Percentiles rank a stretch among this genome's conserved stretches.
These are phyloP conservation scores for Hybos culiciformis DNA, from an alignment of 2,888 invertebrate genomes.

Conservation along the genomic window DNA sequence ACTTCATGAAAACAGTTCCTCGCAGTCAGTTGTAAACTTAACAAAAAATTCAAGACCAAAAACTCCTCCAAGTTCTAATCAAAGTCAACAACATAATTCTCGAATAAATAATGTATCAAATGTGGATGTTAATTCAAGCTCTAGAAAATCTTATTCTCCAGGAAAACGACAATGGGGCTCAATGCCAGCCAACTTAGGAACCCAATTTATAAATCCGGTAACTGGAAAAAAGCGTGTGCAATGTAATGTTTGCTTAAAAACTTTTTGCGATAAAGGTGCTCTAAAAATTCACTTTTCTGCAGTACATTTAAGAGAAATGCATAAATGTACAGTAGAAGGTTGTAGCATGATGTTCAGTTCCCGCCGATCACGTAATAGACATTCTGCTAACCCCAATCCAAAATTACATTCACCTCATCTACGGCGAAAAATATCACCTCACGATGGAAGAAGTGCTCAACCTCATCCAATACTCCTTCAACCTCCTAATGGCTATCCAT, in stretches of 20 bases:
- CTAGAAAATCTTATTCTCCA: conserved; percentile 30
- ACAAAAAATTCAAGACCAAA: conserved; percentile 38
- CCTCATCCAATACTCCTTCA: conserved; percentile 69
- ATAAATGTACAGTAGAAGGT: conserved; percentile 96
- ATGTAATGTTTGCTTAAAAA: conserved; percentile 95
- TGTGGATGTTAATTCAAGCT: conserved; percentile 10
- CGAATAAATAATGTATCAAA: background rate
- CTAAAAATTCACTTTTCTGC: conserved; percentile 98
- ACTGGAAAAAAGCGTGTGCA: conserved; percentile 95
- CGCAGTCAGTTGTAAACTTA: conserved; percentile 48
- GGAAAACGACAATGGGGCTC: conserved; percentile 72
- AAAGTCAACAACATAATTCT: conserved; percentile 18
- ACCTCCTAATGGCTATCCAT: conserved; percentile 47
- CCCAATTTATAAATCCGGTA: conserved; percentile 81
- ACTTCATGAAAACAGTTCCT: conserved; percentile 30
- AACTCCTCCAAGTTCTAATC: conserved; percentile 18
- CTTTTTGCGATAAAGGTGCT: conserved; percentile 99
- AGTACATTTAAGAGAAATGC: conserved; percentile 97
- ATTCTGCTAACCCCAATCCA: conserved; percentile 96
- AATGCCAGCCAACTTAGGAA: conserved; percentile 68
- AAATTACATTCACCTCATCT: conserved; percentile 93
- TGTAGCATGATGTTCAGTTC: conserved; percentile 99
- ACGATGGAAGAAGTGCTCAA: conserved; percentile 81
- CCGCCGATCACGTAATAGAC: conserved; percentile 84
- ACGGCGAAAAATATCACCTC: conserved; percentile 84